Conservation (phyloP, 2,113 vertebrate species). For the Xenus cinereus region DNA sequence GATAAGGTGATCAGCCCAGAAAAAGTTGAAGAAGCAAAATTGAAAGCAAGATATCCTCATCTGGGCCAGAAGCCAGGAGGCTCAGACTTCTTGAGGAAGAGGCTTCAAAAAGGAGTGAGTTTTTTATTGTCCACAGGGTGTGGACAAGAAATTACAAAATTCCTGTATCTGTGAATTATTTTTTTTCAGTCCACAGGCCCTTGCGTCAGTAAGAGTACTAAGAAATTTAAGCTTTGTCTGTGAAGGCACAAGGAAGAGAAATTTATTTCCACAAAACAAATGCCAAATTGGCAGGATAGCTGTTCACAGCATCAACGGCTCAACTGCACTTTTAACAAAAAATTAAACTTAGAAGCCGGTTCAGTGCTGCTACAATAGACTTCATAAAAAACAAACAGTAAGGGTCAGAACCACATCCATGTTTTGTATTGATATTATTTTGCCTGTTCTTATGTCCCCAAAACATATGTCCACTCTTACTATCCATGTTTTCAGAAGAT, state of each 20-base stretch:
- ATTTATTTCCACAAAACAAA: background rate
- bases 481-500: background rate
- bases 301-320: background rate
- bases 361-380: background rate
- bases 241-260: background rate
- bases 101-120: conserved; percentile 96
- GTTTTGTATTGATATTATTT: background rate
- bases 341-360: background rate
- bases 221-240: background rate
- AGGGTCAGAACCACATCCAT: background rate
- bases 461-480: background rate
- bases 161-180: background rate
- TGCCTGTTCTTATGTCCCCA: background rate
- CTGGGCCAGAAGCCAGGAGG: conserved; percentile 94
- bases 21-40: conserved; percentile 94
- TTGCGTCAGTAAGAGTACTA: background rate
- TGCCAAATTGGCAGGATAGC: background rate
- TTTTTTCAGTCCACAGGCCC: background rate
- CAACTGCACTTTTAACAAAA: background rate
- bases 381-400: background rate
- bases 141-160: background rate
- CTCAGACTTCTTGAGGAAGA: conserved; percentile 94
- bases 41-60: conserved; percentile 95
- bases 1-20: conserved; percentile 93
- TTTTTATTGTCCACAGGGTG: background rate